Evolutionary conservation across 2,797 vertebrate species (phyloP).

Genomic region (Pantherophis vulpinus): DNA sequence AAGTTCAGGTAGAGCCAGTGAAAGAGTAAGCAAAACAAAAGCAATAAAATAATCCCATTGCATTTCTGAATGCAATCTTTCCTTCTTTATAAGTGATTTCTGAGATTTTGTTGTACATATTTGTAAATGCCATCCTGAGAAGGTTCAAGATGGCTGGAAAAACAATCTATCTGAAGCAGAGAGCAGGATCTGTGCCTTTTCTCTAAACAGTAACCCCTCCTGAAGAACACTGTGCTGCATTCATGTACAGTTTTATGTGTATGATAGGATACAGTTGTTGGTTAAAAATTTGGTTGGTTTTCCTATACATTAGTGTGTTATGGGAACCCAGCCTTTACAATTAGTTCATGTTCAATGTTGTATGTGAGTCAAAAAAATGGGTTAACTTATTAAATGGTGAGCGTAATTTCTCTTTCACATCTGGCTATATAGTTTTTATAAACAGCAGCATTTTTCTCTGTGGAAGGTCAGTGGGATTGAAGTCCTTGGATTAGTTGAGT

Average conservation of each 20-base stretch:
- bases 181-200: not conserved
- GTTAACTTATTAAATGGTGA: not conserved
- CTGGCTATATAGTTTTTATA: not conserved
- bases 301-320: not conserved
- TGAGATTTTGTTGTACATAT: not conserved
- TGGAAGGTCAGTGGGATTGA: not conserved
- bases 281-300: not conserved
- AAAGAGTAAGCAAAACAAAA: not conserved
- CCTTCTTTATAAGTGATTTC: not conserved
- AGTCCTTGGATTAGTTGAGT: not conserved
- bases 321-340: not conserved
- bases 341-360: not conserved
- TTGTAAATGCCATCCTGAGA: not conserved
- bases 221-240: not conserved
- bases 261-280: not conserved
- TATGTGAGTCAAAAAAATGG: not conserved
- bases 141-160: not conserved
- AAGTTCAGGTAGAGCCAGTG: not conserved
- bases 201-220: not conserved
- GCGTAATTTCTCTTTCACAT: not conserved
- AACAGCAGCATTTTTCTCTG: not conserved
- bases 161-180: not conserved
- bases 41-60: not conserved
- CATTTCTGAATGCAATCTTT: not conserved
- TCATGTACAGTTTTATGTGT: not conserved